Base-by-base conservation (phyloP, 2,797 vertebrate species). In the Gallirallus australis region DNA sequence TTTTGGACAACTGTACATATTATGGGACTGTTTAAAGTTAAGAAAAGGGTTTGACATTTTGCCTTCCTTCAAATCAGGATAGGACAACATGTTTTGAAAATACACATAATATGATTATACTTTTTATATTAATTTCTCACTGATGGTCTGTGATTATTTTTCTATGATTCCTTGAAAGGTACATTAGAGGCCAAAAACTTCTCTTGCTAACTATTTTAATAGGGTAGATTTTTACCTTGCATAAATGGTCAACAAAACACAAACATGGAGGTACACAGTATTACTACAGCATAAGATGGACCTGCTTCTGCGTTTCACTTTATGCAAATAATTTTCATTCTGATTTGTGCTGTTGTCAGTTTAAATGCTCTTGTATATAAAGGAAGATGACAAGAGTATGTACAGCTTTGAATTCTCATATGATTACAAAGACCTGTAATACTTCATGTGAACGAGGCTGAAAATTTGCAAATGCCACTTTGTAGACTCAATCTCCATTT, bases 51-150 rank as follows among this genome's bases (percentile, higher is more conserved):
- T 47, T 59, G 14, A n/a, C 1, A 0, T 30, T 73, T 69, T 50
- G 6, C 18, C 24, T 59, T 17, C 14, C 15, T 3, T 78, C 24
- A 70, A 69, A 89, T 70, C 47, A 33, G 0, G 1, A 40, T 6
- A 59, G 25, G 10, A 33, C 25, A 56, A 2, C 18, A 57, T 33
- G 27, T 2, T 72, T n/a, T 61, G 7, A 47, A 86, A 76, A 61
- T 69, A 56, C 4, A 40, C 2, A 23, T 1, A 52, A 64, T 25
- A 56, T 35, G 15, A 18, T 4, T 28, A 63, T 9, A 12, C 0
- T 35, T 76, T 63, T 73, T 23, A 11, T 1, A 60, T 54, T 54
- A 70, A 23, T 82, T 91, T 77, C 33, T 64, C 30, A 69, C 3
- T 59, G 39, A 65, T 40, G 14, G 12, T 11, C 52, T 64, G 21